These are phyloP conservation scores for Microplitis manilae DNA, from an alignment of 2,888 invertebrate species.

Conservation along the genomic window DNA sequence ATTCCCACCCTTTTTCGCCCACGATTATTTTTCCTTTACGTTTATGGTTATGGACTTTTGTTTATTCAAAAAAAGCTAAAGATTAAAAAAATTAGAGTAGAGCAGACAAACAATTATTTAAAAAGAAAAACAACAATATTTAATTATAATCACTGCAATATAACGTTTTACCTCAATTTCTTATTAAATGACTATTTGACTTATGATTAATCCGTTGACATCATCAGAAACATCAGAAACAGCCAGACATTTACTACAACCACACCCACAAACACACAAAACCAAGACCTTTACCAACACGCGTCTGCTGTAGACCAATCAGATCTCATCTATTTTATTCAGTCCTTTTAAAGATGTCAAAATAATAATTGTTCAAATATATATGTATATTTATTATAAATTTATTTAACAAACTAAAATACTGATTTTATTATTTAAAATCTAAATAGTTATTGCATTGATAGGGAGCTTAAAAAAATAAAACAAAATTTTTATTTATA, in stretches of 20 bases:
- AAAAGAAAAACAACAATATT: not conserved
- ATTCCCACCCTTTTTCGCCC: not conserved
- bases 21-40: not conserved
- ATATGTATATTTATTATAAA: not conserved
- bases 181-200: not conserved
- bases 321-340: not conserved
- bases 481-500: not conserved
- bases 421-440: not conserved
- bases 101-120: too few species aligned
- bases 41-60: not conserved
- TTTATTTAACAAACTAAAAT: not conserved
- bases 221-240: not conserved
- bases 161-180: not conserved
- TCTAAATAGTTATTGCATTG: not conserved
- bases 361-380: not conserved
- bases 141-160: not conserved
- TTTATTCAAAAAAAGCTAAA: not conserved
- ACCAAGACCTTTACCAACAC: not conserved
- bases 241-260: conserved; percentile 14
- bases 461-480: not conserved
- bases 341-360: not conserved
- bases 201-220: not conserved
- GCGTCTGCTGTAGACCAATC: conserved; percentile 13
- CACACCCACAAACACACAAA: conserved; percentile 23
- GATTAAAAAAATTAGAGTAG: not conserved